Evolutionary conservation across 2,888 invertebrate genomes (phyloP).

Genomic region (Emesis furor): DNA sequence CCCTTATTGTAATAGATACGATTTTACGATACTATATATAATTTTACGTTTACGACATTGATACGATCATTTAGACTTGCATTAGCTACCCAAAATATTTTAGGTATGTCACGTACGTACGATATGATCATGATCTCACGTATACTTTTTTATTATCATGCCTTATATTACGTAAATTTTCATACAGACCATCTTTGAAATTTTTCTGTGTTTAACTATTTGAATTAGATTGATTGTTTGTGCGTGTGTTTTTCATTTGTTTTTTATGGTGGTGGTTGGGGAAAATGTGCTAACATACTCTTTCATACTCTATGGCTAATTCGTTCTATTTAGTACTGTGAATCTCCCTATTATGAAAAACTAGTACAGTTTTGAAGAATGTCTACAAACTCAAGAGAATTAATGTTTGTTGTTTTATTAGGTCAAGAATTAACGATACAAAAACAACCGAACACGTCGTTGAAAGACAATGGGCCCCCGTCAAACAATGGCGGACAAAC

Average conservation of each 20-base stretch:
- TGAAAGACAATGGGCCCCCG: slow-evolving; percentile 94
- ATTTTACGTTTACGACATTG: too few species aligned
- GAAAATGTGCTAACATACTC: slow-evolving; percentile 91
- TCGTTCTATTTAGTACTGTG: slow-evolving; percentile 81
- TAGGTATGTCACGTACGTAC: too few species aligned
- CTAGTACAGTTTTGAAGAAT: slow-evolving; percentile 37
- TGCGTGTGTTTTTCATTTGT: slow-evolving; percentile 73
- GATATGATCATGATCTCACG: too few species aligned
- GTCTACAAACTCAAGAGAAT: slow-evolving; percentile 23
- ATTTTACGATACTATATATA: too few species aligned
- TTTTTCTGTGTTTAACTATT: slow-evolving; percentile 6
- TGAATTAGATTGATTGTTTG: background rate
- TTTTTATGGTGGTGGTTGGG: slow-evolving; percentile 91
- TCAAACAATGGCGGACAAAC: slow-evolving; percentile 89
- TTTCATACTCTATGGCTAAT: slow-evolving; percentile 91
- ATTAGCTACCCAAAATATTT: too few species aligned
- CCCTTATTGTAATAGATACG: too few species aligned
- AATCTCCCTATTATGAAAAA: slow-evolving; percentile 34
- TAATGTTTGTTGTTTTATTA: slow-evolving; percentile 73
- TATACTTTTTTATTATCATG: too few species aligned
- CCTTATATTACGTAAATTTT: too few species aligned
- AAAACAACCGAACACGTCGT: slow-evolving; percentile 98
- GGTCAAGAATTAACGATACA: slow-evolving; percentile 98
- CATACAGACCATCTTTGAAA: slow-evolving; percentile 7
- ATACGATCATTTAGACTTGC: too few species aligned